phyloP scores from a whole-genome alignment of 2,113 vertebrate genomes.

The Dromaius novaehollandiae region DNA sequence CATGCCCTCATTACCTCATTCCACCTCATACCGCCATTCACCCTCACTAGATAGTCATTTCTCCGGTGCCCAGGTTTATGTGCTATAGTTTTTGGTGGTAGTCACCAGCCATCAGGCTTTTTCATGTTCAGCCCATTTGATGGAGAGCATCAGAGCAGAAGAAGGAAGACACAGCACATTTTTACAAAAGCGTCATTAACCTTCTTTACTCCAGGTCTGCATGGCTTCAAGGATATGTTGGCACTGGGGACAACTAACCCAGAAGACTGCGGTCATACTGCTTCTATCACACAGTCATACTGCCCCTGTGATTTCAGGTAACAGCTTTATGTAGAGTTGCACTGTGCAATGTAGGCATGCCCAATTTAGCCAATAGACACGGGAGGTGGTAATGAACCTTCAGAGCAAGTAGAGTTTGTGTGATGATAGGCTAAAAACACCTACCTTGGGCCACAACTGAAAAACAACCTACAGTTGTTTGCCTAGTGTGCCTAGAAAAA shows the following conservation, averaged over 20 bases:
- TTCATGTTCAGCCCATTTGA: neutral
- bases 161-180: neutral
- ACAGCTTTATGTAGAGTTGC: neutral
- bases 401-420: neutral
- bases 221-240: neutral
- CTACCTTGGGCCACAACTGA: neutral
- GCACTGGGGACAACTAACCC: neutral
- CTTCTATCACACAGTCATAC: neutral
- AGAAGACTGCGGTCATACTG: accelerated
- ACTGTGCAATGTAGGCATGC: neutral
- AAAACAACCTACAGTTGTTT: neutral
- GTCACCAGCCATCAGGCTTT: neutral
- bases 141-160: neutral
- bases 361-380: neutral
- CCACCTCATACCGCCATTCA: neutral
- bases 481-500: neutral
- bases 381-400: neutral
- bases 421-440: neutral
- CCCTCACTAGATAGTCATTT: neutral
- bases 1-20: no score
- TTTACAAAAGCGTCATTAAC: neutral
- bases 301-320: neutral
- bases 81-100: neutral
- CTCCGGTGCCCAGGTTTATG: neutral
- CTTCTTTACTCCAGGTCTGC: neutral